A percentile compares a stretch with the other conserved stretches of the same genome.
Conservation (phyloP, 2,113 vertebrate genomes). For the Aegotheles bennettii region DNA sequence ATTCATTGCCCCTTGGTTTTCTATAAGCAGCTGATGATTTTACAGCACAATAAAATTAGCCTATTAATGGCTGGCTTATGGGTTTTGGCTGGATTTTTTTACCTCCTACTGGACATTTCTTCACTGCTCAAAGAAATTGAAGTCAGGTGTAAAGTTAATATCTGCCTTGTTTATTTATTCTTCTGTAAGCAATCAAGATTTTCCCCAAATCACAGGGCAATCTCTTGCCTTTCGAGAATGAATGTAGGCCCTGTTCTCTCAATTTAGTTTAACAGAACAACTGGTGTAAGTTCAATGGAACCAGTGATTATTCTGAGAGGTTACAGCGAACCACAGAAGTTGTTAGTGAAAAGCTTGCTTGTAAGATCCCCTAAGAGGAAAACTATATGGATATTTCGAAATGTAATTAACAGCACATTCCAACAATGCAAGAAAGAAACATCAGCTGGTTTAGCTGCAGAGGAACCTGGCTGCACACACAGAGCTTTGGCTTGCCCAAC, state of each 20-base stretch:
- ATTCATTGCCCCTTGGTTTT: slow-evolving; percentile 19
- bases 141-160: slow-evolving; percentile 60
- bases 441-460: not conserved
- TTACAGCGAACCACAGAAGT: not conserved
- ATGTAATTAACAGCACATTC: not conserved
- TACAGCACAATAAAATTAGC: slow-evolving; percentile 31
- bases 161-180: slow-evolving; percentile 55
- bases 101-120: slow-evolving; percentile 12
- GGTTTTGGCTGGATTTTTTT: slow-evolving; percentile 5
- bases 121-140: slow-evolving; percentile 36
- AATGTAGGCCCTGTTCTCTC: slow-evolving; percentile 24
- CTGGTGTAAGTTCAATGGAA: slow-evolving; percentile 46
- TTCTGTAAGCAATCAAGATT: slow-evolving; percentile 44
- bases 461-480: not conserved
- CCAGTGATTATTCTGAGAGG: slow-evolving; percentile 38
- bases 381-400: slow-evolving; percentile 44
- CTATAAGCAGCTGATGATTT: slow-evolving; percentile 32
- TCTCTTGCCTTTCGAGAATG: slow-evolving; percentile 33
- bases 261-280: slow-evolving; percentile 55
- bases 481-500: not conserved
- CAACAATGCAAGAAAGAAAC: not conserved
- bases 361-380: slow-evolving; percentile 33
- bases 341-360: not conserved
- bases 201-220: slow-evolving; percentile 59
- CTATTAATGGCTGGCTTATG: not conserved